phyloP scores from a whole-genome alignment of 2,797 vertebrate species.

The Rhadinocentrus ornatus region DNA sequence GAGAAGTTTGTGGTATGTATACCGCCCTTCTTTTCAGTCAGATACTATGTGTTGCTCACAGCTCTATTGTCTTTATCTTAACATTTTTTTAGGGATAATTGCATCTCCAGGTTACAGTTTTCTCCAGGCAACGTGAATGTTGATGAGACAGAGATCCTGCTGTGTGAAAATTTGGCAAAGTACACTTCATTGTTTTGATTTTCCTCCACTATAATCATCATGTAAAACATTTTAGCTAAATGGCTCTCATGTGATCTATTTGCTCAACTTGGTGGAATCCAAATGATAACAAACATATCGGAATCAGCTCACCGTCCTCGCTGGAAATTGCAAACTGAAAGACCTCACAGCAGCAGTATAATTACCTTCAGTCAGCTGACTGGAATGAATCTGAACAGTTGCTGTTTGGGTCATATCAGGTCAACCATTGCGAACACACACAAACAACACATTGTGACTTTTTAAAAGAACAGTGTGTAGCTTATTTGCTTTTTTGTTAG shows the following conservation, averaged over 20 bases:
- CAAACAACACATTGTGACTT: neutral
- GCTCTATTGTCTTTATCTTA: neutral
- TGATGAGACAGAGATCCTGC: conserved; percentile 4
- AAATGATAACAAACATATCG: conserved; percentile 57
- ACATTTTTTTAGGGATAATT: neutral
- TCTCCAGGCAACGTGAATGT: neutral
- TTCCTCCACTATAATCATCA: conserved; percentile 12
- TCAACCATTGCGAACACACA: neutral
- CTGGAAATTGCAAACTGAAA: conserved; percentile 44
- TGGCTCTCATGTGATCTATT: conserved; percentile 68
- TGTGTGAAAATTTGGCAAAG: conserved; percentile 14
- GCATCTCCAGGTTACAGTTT: neutral
- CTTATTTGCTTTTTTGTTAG: no score
- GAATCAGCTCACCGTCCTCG: conserved; percentile 11
- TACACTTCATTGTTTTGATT: conserved; percentile 27
- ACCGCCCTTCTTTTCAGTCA: neutral
- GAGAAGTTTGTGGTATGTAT: conserved; percentile 91
- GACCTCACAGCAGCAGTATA: conserved; percentile 52
- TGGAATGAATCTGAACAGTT: conserved; percentile 44
- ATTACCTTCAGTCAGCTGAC: conserved; percentile 53
- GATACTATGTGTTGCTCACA: neutral
- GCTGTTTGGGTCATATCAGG: conserved; percentile 30
- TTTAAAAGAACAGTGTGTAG: no score
- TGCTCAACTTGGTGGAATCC: conserved; percentile 62
- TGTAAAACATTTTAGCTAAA: conserved; percentile 54